phyloP scores from a whole-genome alignment of 2,797 vertebrate species.

The Ctenopoma multispine region DNA sequence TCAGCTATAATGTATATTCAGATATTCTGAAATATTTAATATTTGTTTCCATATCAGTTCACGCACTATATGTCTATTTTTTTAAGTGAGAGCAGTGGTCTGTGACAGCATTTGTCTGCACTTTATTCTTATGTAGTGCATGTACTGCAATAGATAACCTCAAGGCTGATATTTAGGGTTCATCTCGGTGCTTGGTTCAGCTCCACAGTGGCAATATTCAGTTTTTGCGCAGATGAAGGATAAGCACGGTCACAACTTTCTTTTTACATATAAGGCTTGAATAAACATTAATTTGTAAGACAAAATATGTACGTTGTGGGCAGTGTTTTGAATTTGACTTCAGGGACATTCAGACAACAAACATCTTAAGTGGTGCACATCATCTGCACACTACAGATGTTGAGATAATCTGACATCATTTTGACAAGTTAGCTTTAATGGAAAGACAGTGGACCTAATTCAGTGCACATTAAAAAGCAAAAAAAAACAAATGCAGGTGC shows the following conservation, averaged over 20 bases:
- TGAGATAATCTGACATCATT: neutral
- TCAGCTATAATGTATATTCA: neutral
- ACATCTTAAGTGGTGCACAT: neutral
- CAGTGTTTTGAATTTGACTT: neutral
- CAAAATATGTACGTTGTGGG: no score
- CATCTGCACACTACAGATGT: neutral
- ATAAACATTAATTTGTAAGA: neutral
- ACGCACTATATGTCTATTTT: neutral
- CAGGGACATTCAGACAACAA: neutral
- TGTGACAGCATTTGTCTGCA: neutral
- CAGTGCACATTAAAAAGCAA: no score
- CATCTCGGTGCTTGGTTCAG: neutral
- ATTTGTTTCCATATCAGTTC: neutral
- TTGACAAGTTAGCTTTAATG: neutral
- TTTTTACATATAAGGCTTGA: neutral
- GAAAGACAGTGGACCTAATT: no score
- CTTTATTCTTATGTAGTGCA: neutral
- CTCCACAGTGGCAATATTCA: neutral
- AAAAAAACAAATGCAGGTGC: neutral
- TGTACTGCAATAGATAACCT: neutral
- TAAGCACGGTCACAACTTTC: neutral
- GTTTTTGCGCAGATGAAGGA: neutral
- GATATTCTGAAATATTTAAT: neutral
- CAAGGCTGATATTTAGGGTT: neutral
- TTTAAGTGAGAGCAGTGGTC: neutral